Evolutionary conservation across 1,140 invertebrate species (phyloP).

Genomic region (Drosophila tropicalis): DNA sequence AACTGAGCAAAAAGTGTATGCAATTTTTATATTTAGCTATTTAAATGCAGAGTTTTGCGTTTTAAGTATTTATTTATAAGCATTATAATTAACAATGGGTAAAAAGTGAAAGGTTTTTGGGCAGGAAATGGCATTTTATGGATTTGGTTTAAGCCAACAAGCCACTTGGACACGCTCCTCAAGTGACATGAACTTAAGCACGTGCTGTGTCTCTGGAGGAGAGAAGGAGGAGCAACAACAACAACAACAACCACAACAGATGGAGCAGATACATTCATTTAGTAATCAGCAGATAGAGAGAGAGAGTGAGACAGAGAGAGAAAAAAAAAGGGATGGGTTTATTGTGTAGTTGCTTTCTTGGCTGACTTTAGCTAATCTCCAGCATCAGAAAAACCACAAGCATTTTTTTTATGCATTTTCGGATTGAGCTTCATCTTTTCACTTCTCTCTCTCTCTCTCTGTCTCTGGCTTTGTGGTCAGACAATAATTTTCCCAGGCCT

Average conservation of each 20-base stretch:
- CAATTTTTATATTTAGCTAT: background rate
- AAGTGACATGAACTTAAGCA: slow-evolving; percentile 62
- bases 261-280: slow-evolving; percentile 51
- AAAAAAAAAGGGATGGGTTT: slow-evolving; percentile 36
- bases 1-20: slow-evolving; percentile 13
- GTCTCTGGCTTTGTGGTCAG: slow-evolving; percentile 39
- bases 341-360: background rate
- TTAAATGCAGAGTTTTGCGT: slow-evolving; percentile 38
- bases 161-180: slow-evolving; percentile 58
- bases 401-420: slow-evolving; percentile 47
- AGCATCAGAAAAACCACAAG: slow-evolving; percentile 44
- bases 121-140: slow-evolving; percentile 47
- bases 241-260: too few species aligned
- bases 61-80: slow-evolving; percentile 27
- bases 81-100: slow-evolving; percentile 60
- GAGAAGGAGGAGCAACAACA: slow-evolving; percentile 3
- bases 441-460: slow-evolving; percentile 25
- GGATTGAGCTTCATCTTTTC: slow-evolving; percentile 24
- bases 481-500: slow-evolving; percentile 62
- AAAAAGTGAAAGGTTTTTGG: slow-evolving; percentile 50
- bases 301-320: too few species aligned
- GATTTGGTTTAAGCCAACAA: slow-evolving; percentile 44
- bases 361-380: slow-evolving; percentile 44
- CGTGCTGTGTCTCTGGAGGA: slow-evolving; percentile 37
- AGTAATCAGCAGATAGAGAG: slow-evolving; percentile 44